These are phyloP conservation scores for Atrina japonica DNA, from an alignment of 2,888 invertebrate species.

Conservation along the genomic window DNA sequence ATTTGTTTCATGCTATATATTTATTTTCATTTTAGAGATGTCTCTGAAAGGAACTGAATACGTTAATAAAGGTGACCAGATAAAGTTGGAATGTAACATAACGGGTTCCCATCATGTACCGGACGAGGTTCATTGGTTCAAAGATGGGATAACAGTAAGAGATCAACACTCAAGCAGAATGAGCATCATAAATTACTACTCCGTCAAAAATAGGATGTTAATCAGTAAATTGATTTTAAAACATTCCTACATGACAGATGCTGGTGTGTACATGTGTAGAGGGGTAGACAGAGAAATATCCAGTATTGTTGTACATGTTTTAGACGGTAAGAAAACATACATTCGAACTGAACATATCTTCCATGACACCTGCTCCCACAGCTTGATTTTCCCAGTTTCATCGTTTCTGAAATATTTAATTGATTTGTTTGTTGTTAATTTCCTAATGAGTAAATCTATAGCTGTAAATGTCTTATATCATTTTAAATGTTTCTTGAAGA, in stretches of 20 bases:
- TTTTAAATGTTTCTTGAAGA: too few species aligned
- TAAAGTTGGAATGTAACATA: conserved; percentile 57
- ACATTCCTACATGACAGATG: conserved; percentile 59
- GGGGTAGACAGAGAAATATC: conserved; percentile 63
- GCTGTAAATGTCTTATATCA: too few species aligned
- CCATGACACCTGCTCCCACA: too few species aligned
- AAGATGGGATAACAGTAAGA: conserved; percentile 46
- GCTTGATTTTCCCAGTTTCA: too few species aligned
- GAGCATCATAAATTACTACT: conserved; percentile 17
- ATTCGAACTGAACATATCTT: too few species aligned
- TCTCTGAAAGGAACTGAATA: conserved; percentile 50
- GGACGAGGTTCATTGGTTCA: conserved; percentile 61
- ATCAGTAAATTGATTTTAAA: conserved; percentile 62
- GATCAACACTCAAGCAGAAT: conserved; percentile 16
- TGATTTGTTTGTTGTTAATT: too few species aligned
- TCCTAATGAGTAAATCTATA: too few species aligned
- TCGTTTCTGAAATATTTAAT: too few species aligned
- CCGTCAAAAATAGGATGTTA: conserved; percentile 50
- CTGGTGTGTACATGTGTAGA: conserved; percentile 69
- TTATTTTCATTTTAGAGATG: conserved; percentile 54
- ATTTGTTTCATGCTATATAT: too few species aligned
- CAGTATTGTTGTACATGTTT: conserved; percentile 64
- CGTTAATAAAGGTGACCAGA: conserved; percentile 48
- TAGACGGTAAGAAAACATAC: conserved; percentile 68
- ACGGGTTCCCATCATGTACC: conserved; percentile 53